Evolutionary conservation across 2,888 invertebrate genomes (phyloP), one percentile per base, ranked within the genome.

Genomic region (Dasysyrphus albostriatus): DNA sequence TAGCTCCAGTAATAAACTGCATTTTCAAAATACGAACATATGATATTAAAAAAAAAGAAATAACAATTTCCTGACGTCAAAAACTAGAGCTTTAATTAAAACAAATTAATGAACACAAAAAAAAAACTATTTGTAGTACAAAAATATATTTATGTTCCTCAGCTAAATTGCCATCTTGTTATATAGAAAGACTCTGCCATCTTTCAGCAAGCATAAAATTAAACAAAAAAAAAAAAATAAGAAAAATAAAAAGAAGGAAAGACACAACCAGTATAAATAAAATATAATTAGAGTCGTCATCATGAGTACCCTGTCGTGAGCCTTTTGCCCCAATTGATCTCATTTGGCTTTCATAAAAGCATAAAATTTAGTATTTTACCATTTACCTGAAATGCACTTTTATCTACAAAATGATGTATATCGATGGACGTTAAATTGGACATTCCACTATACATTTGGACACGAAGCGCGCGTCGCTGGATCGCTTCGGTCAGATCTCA

Each of bases 361-460:
- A 39, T 54, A 51, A 12, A 67, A 67, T 49, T 54, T 14, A 75
- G 61, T 29, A 81, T 81, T 80, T 59, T 19, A 51, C 34, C 49
- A 69, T 69, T 24, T 54, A 39, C 39, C 14, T 69, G 14, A 69
- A 39, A 70, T 76, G 70, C 10, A 49, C 39, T 54, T 76, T 70
- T 76, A 47, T 65, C 9, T 8, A 47, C 65, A 56, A 79, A 65
- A 79, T 83, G 75, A 83, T 80, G 44, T 65, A 83, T 58, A 70
- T 70, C 61, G 49, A 63, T 75, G 74, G 63, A 84, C 80, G 65
- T 58, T 29, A 51, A 84, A 80, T 65, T 69, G 14, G 58, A 84
- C 63, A 80, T 72, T 54, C 24, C 32, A 65, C 77, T 58, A 58
- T 58, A 39, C 73, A 44, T 56, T 61, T 37, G 72, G 42, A 61